Conservation (phyloP, 2,113 vertebrate species). For the Vombatus ursinus region DNA sequence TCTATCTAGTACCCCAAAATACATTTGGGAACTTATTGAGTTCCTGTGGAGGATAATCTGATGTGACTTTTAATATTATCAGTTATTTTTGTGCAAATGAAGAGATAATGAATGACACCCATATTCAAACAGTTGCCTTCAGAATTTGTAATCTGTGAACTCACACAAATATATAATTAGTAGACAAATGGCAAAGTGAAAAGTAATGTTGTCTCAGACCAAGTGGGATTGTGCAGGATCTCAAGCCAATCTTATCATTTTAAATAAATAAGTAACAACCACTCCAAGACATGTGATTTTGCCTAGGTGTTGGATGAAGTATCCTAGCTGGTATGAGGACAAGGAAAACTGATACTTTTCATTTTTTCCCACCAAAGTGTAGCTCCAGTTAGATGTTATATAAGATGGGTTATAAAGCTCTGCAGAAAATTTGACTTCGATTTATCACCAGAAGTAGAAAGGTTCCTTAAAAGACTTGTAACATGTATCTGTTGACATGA, state of each 20-base stretch:
- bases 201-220: slow-evolving; percentile 1
- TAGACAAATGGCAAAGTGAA: slow-evolving; percentile 20
- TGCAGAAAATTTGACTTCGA: slow-evolving; percentile 77
- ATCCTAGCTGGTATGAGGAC: background rate
- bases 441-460: slow-evolving; percentile 65
- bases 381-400: slow-evolving; percentile 29
- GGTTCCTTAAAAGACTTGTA: slow-evolving; percentile 72
- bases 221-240: slow-evolving; percentile 28
- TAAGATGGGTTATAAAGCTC: slow-evolving; percentile 20
- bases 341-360: background rate
- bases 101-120: background rate
- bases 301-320: background rate
- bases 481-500: slow-evolving; percentile 75
- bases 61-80: background rate
- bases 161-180: slow-evolving; percentile 22
- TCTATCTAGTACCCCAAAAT: background rate
- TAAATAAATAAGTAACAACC: background rate
- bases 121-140: background rate
- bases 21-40: background rate
- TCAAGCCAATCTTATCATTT: slow-evolving; percentile 15
- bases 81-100: background rate
- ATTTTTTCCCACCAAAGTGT: background rate
- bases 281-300: background rate
- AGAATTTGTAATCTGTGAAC: slow-evolving; percentile 15
- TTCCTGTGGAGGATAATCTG: background rate